A percentile compares a stretch with the other conserved stretches of the same genome.
These are phyloP conservation scores for Eremophila alpestris DNA, from an alignment of 2,797 vertebrate genomes.

Conservation along the genomic window DNA sequence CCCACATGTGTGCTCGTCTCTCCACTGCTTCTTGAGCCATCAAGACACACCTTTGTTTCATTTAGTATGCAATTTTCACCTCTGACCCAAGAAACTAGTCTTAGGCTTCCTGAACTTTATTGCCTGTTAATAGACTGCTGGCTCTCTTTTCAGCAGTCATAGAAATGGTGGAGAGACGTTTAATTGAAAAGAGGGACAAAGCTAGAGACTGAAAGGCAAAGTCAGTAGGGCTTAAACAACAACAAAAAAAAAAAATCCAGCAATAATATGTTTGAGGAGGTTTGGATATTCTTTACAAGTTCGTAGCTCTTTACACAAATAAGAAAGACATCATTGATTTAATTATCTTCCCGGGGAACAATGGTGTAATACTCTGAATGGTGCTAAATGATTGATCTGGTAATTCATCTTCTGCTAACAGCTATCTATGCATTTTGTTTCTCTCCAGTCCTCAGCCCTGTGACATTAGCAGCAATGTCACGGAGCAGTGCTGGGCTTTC, in stretches of 20 bases:
- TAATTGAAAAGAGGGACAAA: conserved; percentile 81
- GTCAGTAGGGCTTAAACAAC: conserved; percentile 69
- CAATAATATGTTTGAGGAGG: conserved; percentile 74
- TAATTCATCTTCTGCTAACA: conserved; percentile 80
- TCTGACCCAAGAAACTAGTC: conserved; percentile 85
- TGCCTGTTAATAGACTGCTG: conserved; percentile 87
- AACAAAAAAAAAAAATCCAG: conserved; percentile 29
- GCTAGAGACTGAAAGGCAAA: conserved; percentile 77
- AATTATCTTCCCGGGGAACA: conserved; percentile 75
- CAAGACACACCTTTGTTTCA: conserved; percentile 85
- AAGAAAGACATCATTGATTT: conserved; percentile 70
- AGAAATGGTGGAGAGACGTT: conserved; percentile 80
- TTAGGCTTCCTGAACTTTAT: conserved; percentile 87
- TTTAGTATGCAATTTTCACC: conserved; percentile 83
- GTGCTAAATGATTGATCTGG: conserved; percentile 80
- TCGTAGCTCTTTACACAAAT: conserved; percentile 58
- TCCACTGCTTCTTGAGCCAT: conserved; percentile 75
- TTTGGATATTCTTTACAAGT: conserved; percentile 75
- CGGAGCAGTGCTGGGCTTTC: conserved; percentile 66
- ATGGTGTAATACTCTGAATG: conserved; percentile 69
- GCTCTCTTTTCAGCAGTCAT: conserved; percentile 82
- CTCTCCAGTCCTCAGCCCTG: conserved; percentile 72
- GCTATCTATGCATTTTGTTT: conserved; percentile 78
- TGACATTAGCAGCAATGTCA: conserved; percentile 76
- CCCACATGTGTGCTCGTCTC: conserved; percentile 54